Percentiles rank a stretch among this genome's conserved stretches.
Conservation (phyloP, 1,140 invertebrate species). For the Laupala kohalensis region DNA sequence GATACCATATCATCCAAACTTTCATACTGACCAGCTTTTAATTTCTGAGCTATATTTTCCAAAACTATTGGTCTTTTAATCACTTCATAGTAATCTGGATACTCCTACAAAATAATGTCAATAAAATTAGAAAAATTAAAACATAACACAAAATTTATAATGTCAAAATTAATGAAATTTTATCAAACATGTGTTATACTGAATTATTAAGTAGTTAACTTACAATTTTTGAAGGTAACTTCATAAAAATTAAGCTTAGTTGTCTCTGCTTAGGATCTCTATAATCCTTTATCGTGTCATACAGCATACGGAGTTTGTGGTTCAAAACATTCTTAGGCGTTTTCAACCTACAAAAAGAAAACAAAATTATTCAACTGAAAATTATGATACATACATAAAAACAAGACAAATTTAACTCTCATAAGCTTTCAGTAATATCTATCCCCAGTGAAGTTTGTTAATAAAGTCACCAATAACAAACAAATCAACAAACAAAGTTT, state of each 20-base stretch:
- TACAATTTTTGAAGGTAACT: constrained; percentile 79
- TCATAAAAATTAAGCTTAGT: constrained; percentile 84
- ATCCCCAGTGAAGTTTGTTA: no score
- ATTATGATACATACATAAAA: no score
- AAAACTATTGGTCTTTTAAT: constrained; percentile 97
- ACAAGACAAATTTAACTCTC: no score
- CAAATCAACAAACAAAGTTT: no score
- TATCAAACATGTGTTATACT: background rate
- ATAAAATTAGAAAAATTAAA: background rate
- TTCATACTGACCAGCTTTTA: constrained; percentile 65
- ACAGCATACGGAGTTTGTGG: constrained; percentile 73
- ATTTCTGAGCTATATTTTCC: constrained; percentile 82
- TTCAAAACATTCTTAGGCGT: constrained; percentile 20
- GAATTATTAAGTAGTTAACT: constrained; percentile 18
- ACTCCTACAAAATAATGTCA: constrained; percentile 45
- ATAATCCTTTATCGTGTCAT: constrained; percentile 79
- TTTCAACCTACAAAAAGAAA: constrained; percentile 2
- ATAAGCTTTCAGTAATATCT: no score
- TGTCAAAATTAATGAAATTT: background rate
- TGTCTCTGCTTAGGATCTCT: constrained; percentile 77
- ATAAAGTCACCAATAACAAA: no score
- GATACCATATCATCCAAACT: constrained; percentile 78
- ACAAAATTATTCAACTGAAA: background rate
- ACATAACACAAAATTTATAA: background rate
- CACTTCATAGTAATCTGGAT: constrained; percentile 95